Evolutionary conservation across 1,140 invertebrate species (phyloP).

Genomic region (Bombus sylvicola): DNA sequence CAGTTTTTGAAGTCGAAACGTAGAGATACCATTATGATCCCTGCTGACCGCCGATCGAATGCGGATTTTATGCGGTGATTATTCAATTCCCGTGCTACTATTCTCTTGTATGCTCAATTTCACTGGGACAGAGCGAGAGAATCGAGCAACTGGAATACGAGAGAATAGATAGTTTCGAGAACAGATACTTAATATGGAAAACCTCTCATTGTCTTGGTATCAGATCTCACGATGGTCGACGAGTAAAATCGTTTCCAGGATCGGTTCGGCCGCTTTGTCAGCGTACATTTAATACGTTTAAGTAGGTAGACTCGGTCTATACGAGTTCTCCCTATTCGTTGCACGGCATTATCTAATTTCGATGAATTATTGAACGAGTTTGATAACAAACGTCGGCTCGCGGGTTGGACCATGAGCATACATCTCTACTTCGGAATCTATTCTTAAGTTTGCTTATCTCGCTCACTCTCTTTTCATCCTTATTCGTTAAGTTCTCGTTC

Average conservation of each 20-base stretch:
- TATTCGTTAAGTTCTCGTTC: not conserved
- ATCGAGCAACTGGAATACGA: conserved; percentile 19
- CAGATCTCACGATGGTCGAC: conserved; percentile 67
- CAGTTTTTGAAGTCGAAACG: conserved; percentile 31
- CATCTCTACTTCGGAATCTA: conserved; percentile 39
- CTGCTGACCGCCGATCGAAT: conserved; percentile 27
- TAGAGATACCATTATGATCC: conserved; percentile 43
- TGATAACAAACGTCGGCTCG: conserved; percentile 57
- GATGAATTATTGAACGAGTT: conserved; percentile 72
- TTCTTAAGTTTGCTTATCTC: conserved; percentile 41
- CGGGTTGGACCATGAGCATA: conserved; percentile 32
- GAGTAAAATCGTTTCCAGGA: conserved; percentile 74
- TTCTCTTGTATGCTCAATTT: conserved; percentile 32
- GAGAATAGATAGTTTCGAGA: conserved; percentile 52
- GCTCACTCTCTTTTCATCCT: conserved; percentile 19
- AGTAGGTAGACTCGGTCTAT: conserved; percentile 11
- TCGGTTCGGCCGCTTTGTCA: conserved; percentile 39
- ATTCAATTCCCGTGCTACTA: conserved; percentile 57
- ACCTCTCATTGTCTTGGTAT: conserved; percentile 76
- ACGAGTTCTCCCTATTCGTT: conserved; percentile 24
- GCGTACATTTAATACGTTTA: conserved; percentile 52
- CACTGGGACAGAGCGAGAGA: conserved; percentile 6
- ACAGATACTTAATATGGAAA: conserved; percentile 62
- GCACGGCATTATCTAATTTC: conserved; percentile 69
- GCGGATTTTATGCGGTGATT: conserved; percentile 65